Evolutionary conservation across 64 coral and sea anemone genomes (phyloP).

Genomic region (Platygyra sinensis): DNA sequence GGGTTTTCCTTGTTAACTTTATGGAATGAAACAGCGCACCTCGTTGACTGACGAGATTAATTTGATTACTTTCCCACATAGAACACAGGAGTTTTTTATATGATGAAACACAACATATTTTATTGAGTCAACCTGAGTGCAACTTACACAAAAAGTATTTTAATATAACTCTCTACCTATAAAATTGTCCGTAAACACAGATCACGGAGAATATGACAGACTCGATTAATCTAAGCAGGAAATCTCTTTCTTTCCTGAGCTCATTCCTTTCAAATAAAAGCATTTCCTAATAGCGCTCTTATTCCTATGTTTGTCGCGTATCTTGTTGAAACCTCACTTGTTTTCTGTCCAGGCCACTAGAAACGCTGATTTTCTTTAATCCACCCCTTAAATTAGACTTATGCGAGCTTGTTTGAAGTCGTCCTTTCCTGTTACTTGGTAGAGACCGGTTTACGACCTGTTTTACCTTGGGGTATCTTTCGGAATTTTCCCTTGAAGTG

Average conservation of each 20-base stretch:
- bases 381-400: background rate
- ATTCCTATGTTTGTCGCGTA: background rate
- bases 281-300: background rate
- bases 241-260: background rate
- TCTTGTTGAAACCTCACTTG: conserved; percentile 3
- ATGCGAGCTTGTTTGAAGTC: background rate
- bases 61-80: too few species aligned
- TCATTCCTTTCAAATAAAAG: background rate
- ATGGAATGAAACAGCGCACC: too few species aligned
- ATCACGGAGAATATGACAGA: background rate
- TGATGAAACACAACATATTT: background rate
- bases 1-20: too few species aligned
- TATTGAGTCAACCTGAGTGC: conserved; percentile 5
- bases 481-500: background rate
- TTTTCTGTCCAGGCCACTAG: background rate
- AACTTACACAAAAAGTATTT: conserved; percentile 2
- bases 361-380: background rate
- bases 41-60: too few species aligned
- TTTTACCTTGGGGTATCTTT: background rate
- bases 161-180: conserved; percentile 32
- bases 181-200: background rate
- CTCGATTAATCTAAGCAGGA: background rate
- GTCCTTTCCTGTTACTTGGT: background rate
- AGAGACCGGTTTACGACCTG: background rate
- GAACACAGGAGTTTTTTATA: background rate